These are phyloP conservation scores for Gallinago undulata DNA, from an alignment of 2,113 vertebrate genomes.

Conservation along the genomic window DNA sequence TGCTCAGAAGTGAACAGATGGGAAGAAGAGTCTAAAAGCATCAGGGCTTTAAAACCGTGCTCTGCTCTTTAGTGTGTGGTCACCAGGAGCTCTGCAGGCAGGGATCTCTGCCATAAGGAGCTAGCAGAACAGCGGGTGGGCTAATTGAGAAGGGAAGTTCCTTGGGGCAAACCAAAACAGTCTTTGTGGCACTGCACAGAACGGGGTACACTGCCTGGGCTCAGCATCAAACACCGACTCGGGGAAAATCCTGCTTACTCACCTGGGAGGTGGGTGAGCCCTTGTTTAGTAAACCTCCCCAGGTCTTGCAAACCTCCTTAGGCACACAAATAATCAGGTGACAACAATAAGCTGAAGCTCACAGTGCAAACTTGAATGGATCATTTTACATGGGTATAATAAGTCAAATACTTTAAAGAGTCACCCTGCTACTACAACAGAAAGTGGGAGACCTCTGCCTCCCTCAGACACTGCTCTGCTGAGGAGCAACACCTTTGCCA, in stretches of 20 bases:
- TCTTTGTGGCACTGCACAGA: neutral
- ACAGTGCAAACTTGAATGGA: neutral
- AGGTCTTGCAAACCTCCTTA: neutral
- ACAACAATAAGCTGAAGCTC: neutral
- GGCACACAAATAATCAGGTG: neutral
- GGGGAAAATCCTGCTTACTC: neutral
- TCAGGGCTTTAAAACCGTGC: neutral
- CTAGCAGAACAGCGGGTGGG: neutral
- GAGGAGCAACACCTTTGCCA: neutral
- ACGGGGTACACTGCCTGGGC: neutral
- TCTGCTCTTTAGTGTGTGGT: conserved; percentile 4
- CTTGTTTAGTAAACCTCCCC: neutral
- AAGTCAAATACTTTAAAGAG: neutral
- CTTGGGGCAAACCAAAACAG: neutral
- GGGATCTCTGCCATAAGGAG: conserved; percentile 7
- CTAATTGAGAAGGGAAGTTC: conserved; percentile 21
- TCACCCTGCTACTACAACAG: neutral
- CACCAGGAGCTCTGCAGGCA: conserved; percentile 1
- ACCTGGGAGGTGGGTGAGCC: neutral
- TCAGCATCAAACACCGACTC: neutral
- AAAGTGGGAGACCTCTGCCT: neutral
- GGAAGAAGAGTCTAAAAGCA: conserved; percentile 12
- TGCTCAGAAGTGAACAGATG: conserved; percentile 37
- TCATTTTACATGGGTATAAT: neutral
- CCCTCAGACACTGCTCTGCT: neutral